A percentile compares a stretch with the other conserved stretches of the same genome.
Conservation (phyloP, 2,888 invertebrate species). For the Drosophila incognita region DNA sequence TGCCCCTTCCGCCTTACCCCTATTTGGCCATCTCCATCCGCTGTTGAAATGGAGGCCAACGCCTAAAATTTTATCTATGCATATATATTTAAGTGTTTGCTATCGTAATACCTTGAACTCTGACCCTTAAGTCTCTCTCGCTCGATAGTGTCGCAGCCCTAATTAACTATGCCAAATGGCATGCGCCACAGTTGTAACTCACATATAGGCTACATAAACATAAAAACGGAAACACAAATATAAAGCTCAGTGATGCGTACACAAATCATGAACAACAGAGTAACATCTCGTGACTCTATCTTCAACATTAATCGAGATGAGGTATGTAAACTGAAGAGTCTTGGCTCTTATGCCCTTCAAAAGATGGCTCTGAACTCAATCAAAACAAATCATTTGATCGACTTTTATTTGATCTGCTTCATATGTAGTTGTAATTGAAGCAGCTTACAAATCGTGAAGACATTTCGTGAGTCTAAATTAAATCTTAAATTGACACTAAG, state of each 20-base stretch:
- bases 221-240: conserved; percentile 8
- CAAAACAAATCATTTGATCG: neutral
- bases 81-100: conserved; percentile 7
- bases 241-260: neutral
- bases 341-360: neutral
- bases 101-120: conserved; percentile 44
- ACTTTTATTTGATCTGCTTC: neutral
- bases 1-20: neutral
- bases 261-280: neutral
- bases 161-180: conserved; percentile 60
- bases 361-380: neutral
- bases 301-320: neutral
- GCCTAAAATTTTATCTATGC: conserved; percentile 34
- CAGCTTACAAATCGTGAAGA: neutral
- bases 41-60: conserved; percentile 27
- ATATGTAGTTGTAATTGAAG: neutral
- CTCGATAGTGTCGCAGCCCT: conserved; percentile 9
- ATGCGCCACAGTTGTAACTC: conserved; percentile 42
- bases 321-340: neutral
- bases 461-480: neutral
- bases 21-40: neutral
- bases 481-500: neutral
- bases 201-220: conserved; percentile 26
- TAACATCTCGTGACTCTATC: neutral
- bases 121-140: conserved; percentile 35